Percentiles rank a stretch among this genome's conserved stretches.
phyloP scores from a whole-genome alignment of 2,113 vertebrate species.

The Daphoenositta chrysoptera region DNA sequence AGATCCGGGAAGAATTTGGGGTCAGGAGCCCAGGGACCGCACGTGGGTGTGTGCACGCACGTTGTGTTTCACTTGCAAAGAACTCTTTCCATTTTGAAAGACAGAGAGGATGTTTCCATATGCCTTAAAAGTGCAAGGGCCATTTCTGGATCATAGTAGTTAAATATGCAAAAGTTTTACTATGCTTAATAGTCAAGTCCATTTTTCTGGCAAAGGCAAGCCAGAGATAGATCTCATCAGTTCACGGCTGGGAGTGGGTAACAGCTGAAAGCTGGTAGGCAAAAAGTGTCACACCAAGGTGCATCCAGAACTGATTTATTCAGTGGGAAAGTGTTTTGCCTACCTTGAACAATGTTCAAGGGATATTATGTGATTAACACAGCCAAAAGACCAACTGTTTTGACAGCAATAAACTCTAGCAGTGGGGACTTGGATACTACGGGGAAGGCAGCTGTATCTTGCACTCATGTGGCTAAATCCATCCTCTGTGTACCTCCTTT shows the following conservation, averaged over 20 bases:
- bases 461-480: background rate
- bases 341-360: background rate
- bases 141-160: constrained; percentile 61
- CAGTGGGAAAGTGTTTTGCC: constrained; percentile 29
- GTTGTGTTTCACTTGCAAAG: background rate
- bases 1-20: background rate
- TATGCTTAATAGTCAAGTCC: constrained; percentile 41
- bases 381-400: background rate
- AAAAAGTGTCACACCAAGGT: constrained; percentile 38
- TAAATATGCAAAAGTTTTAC: constrained; percentile 35
- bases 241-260: background rate
- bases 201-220: constrained; percentile 52
- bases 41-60: rapidly evolving
- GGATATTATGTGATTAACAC: background rate
- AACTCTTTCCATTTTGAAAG: constrained; percentile 54
- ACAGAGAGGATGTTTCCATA: constrained; percentile 58
- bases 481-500: constrained; percentile 1
- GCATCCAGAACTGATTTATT: constrained; percentile 43
- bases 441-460: background rate
- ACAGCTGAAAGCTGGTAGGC: constrained; percentile 38
- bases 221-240: constrained; percentile 21
- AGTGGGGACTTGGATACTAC: background rate
- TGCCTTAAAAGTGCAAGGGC: constrained; percentile 68
- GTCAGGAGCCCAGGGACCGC: background rate
- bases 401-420: background rate